Evolutionary conservation across 2,113 vertebrate species (phyloP).

Genomic region (Gambusia affinis): DNA sequence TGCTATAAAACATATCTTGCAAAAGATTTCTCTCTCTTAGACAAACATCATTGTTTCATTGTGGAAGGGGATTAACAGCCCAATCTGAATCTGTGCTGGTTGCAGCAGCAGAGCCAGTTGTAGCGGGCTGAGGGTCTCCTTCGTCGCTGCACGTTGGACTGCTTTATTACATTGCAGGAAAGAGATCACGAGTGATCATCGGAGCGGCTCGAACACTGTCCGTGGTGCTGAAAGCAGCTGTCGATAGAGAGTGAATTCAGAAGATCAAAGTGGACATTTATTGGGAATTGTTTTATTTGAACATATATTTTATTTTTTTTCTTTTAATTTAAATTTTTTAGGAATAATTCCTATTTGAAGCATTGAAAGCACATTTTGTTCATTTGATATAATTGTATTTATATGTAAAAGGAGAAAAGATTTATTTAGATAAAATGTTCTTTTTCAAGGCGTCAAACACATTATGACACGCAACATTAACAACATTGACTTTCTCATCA

Average conservation of each 20-base stretch:
- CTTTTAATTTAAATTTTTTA: background rate
- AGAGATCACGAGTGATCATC: constrained; percentile 37
- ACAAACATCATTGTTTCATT: constrained; percentile 6
- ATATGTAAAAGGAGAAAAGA: background rate
- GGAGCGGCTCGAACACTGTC: constrained; percentile 47
- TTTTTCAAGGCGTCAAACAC: background rate
- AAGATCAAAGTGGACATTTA: background rate
- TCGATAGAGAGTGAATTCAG: constrained; percentile 37
- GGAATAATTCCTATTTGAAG: background rate
- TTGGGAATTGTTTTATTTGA: background rate
- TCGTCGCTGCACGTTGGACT: constrained; percentile 13
- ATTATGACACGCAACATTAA: background rate
- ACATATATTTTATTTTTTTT: background rate
- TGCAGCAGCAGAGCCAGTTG: background rate
- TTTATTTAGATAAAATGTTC: background rate
- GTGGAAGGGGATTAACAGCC: background rate
- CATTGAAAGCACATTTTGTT: background rate
- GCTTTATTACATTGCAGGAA: background rate
- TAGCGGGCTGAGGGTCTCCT: constrained; percentile 3
- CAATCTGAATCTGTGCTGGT: background rate
- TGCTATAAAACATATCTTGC: constrained; percentile 51
- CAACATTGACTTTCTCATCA: background rate
- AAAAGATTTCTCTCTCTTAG: constrained; percentile 23
- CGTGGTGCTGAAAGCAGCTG: constrained; percentile 66
- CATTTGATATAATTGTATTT: background rate